A percentile compares a stretch with the other conserved stretches of the same genome.
phyloP scores from a whole-genome alignment of 2,113 vertebrate species.

The Tichodroma muraria region DNA sequence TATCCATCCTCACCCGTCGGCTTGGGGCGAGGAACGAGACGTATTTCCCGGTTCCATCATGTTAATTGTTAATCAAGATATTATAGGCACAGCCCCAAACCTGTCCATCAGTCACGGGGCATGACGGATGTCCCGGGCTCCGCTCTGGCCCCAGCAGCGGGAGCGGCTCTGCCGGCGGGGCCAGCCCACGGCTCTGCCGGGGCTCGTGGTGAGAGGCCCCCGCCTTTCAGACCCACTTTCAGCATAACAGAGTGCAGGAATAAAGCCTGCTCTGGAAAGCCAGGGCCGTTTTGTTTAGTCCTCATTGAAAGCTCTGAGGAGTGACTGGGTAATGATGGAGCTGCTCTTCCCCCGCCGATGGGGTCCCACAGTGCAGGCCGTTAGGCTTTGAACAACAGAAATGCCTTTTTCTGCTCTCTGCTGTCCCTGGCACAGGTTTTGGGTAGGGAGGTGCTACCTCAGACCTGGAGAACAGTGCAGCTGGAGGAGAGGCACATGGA shows the following conservation, averaged over 20 bases:
- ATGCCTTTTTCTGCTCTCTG: background rate
- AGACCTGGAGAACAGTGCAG: background rate
- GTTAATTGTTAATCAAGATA: slow-evolving; percentile 19
- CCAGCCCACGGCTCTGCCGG: background rate
- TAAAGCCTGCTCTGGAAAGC: background rate
- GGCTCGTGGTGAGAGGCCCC: accelerated
- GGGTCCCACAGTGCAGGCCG: background rate
- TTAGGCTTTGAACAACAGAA: background rate
- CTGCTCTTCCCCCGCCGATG: background rate
- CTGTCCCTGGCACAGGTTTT: background rate
- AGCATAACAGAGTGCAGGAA: background rate
- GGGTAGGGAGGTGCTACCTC: background rate
- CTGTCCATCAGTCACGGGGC: background rate
- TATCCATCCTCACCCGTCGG: background rate
- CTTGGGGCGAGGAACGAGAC: background rate
- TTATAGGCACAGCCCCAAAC: background rate
- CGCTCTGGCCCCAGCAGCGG: background rate
- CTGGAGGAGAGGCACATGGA: background rate
- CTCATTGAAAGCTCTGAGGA: background rate
- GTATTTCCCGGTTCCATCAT: background rate
- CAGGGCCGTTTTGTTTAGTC: background rate
- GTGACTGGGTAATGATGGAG: slow-evolving; percentile 35
- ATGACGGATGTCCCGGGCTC: background rate
- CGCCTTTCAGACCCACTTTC: background rate
- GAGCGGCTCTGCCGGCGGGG: background rate